A percentile compares a stretch with the other conserved stretches of the same genome.
phyloP scores from a whole-genome alignment of 2,113 vertebrate genomes.

The Mirounga angustirostris region DNA sequence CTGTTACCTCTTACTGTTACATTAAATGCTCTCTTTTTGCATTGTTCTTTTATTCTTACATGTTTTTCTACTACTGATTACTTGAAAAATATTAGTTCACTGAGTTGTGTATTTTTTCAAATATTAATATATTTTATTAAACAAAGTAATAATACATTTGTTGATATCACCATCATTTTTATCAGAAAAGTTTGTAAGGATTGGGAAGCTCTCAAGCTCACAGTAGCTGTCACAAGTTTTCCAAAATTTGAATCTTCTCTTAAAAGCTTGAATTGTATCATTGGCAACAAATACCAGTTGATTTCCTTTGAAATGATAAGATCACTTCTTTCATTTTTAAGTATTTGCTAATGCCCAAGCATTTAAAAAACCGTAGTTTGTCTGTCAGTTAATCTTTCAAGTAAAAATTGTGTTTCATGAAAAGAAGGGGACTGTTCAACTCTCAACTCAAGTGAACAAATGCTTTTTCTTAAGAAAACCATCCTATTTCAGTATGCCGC shows the following conservation, averaged over 20 bases:
- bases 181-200: background rate
- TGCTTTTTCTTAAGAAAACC: background rate
- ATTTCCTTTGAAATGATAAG: constrained; percentile 12
- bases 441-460: background rate
- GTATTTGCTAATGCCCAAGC: background rate
- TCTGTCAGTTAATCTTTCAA: constrained; percentile 10
- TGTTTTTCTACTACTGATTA: background rate
- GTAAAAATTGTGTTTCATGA: background rate
- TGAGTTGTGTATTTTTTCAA: background rate
- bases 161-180: background rate
- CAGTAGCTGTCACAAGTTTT: background rate
- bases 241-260: constrained; percentile 5
- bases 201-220: background rate
- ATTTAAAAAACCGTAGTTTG: background rate
- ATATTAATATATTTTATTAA: constrained; percentile 24
- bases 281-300: background rate
- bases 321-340: constrained; percentile 9
- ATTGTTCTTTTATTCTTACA: background rate
- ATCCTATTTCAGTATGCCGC: background rate
- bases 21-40: background rate
- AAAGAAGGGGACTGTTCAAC: background rate
- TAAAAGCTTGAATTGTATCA: background rate
- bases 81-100: background rate
- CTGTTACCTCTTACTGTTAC: background rate
- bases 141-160: background rate